Conservation (phyloP, 2,888 invertebrate species). For the Drepanosiphum platanoidis region DNA sequence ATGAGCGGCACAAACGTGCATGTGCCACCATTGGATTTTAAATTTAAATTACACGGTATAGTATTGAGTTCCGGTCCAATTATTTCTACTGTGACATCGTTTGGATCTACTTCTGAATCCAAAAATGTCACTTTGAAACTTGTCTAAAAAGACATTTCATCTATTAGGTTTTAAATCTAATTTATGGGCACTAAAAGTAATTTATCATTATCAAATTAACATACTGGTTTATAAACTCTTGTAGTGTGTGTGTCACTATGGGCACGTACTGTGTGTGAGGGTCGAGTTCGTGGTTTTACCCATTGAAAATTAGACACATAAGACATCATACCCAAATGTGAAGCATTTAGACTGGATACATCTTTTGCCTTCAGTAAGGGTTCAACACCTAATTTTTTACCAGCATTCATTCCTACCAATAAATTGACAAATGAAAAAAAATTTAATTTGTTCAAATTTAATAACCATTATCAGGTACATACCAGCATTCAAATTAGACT, state of each 20-base stretch:
- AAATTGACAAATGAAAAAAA: neutral
- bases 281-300: constrained; percentile 84
- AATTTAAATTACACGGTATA: constrained; percentile 71
- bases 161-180: neutral
- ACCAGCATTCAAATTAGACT: constrained; percentile 82
- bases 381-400: constrained; percentile 79
- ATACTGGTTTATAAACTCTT: constrained; percentile 85
- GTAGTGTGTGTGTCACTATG: constrained; percentile 85
- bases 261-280: constrained; percentile 83
- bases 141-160: constrained; percentile 70
- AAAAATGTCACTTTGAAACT: constrained; percentile 81
- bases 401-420: constrained; percentile 72
- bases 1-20: constrained; percentile 89
- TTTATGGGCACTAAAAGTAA: neutral
- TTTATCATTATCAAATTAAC: constrained; percentile 65
- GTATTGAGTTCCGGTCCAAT: constrained; percentile 81
- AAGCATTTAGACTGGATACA: constrained; percentile 93
- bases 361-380: constrained; percentile 92
- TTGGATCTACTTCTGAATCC: constrained; percentile 76
- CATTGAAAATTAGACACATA: constrained; percentile 93
- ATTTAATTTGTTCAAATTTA: no score
- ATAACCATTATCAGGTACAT: constrained; percentile 64
- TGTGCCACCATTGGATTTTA: constrained; percentile 77
- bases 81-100: constrained; percentile 80
- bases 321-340: constrained; percentile 97